Percentiles rank a stretch among this genome's conserved stretches.
Conservation (phyloP, 1,140 invertebrate genomes). For the Apis mellifera region Amel_HAv3.1 CM009945.2:5115501-5116000, state of each 20-base stretch:
- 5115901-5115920: too few relatives aligned
- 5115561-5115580: slow-evolving; percentile 41
- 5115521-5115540: slow-evolving; percentile 35
- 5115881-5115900: background rate
- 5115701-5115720: background rate
- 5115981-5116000: background rate
- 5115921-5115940: background rate
- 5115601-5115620: slow-evolving; percentile 35
- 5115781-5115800: background rate
- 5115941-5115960: slow-evolving; percentile 4
- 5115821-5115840: slow-evolving; percentile 21
- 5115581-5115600: slow-evolving; percentile 44
- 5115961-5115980: too few relatives aligned
- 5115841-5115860: background rate
- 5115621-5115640: slow-evolving; percentile 38
- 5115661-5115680: background rate
- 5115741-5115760: slow-evolving; percentile 12
- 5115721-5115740: background rate
- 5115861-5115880: background rate
- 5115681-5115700: background rate
- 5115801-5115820: background rate
- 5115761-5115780: background rate
- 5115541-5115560: slow-evolving; percentile 22
- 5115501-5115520: slow-evolving; percentile 29
- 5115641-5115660: slow-evolving; percentile 22